Evolutionary conservation across 2,113 vertebrate genomes (phyloP), one percentile per base, ranked within the genome.

Genomic region (Cisticola juncidis): DNA sequence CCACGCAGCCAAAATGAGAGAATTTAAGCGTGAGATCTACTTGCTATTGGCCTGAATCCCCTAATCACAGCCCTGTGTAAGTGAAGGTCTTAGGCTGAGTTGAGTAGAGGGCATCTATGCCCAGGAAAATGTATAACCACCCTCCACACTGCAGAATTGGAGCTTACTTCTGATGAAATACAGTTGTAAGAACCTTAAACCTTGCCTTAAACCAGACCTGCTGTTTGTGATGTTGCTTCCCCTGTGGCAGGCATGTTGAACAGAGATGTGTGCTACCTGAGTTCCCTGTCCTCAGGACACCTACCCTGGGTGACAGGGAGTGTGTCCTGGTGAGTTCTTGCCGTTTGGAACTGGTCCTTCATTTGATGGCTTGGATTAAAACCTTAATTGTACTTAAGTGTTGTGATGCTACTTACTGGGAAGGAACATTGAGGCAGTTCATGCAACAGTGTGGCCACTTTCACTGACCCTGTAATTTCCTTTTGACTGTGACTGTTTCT

Each of bases 41-140:
- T 94, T 94, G 93, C 73, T 94, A 74, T 51, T 95, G 90, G 95
- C 92, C 90, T 70, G 90, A 96, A 93, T 96, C 88, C 80, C 44
- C 85, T 96, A 93, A 97, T 96, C 94, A 44, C 68, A 91, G 81
- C 62, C 68, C 84, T 3, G 0, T 2, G 15, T 87, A 88, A 86
- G 87, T 47, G 87, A 70, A 92, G 89, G 57, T 95, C 74, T 95
- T 93, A 92, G 90, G 50, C 82, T 81, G 88, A 76, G 64, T 88
- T 90, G 90, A 70, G 64, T 81, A 78, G 90, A 96, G 90, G 94
- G 90, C 90, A 68, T 68, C 48, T 83, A 82, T 51, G 18, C 35
- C 9, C 51, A 60, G 68, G 92, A 92, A 93, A 86, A 94, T 21
- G 38, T 50, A 38, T 35, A 47, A 69, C 35, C 0, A 0, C 31